Percentiles rank a stretch among this genome's conserved stretches.
phyloP scores from a whole-genome alignment of 2,888 invertebrate species.

The Eudasyphora cyanicolor region DNA sequence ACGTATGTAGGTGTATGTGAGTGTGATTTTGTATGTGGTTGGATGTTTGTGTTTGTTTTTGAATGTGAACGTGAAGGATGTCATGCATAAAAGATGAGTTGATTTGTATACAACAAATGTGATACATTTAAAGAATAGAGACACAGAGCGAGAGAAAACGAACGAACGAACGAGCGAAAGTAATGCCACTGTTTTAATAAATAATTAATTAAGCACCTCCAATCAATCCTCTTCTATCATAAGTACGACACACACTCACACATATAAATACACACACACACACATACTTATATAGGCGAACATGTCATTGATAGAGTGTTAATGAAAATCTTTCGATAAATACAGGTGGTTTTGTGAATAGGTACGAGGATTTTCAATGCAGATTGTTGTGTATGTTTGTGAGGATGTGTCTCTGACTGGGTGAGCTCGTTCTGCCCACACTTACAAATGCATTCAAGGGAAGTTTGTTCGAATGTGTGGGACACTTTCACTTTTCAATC shows the following conservation, averaged over 20 bases:
- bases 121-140: background rate
- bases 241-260: background rate
- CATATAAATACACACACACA: background rate
- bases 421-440: background rate
- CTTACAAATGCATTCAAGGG: background rate
- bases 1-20: background rate
- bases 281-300: background rate
- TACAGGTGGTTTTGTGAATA: background rate
- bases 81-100: constrained; percentile 44
- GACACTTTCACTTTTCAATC: too few species aligned
- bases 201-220: constrained; percentile 27
- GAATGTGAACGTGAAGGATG: background rate
- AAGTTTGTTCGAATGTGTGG: too few species aligned
- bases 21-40: constrained; percentile 9
- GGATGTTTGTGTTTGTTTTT: background rate
- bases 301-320: background rate
- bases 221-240: constrained; percentile 4
- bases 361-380: background rate
- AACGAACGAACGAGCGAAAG: background rate
- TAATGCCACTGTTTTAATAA: constrained; percentile 9
- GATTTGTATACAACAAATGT: constrained; percentile 22
- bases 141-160: background rate
- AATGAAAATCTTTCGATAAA: background rate
- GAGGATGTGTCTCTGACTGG: too few species aligned
- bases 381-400: too few species aligned